A percentile compares a stretch with the other conserved stretches of the same genome.
Conservation (phyloP, 2,113 vertebrate species). For the Cebus imitator region DNA sequence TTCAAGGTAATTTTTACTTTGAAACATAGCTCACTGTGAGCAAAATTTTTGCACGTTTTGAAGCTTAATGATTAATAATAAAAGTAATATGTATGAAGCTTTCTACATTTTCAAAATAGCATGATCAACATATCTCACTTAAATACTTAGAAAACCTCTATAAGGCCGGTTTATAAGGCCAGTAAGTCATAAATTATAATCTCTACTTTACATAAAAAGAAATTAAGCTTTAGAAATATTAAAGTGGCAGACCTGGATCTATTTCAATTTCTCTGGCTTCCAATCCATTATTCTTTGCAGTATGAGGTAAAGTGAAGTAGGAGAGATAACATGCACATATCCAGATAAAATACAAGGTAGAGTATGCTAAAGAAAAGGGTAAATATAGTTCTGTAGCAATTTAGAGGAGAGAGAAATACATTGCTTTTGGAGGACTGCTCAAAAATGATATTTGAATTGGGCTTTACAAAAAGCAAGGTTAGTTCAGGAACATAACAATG, state of each 20-base stretch:
- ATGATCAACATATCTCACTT: not conserved
- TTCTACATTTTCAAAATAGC: not conserved
- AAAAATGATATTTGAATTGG: conserved; percentile 10
- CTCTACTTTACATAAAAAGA: not conserved
- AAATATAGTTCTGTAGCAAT: not conserved
- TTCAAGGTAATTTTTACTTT: not conserved
- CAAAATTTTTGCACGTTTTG: not conserved
- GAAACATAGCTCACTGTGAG: not conserved
- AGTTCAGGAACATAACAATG: not conserved
- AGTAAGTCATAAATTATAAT: not conserved
- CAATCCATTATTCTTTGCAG: not conserved
- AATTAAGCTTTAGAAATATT: not conserved
- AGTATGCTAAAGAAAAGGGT: not conserved
- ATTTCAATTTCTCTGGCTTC: not conserved
- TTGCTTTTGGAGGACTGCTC: not conserved
- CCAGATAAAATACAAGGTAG: not conserved
- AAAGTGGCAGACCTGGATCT: not conserved
- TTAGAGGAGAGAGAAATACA: not conserved
- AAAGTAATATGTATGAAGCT: not conserved
- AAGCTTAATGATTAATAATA: not conserved
- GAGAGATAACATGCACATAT: not conserved
- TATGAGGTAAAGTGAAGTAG: not conserved
- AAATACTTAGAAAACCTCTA: not conserved
- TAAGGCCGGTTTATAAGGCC: not conserved
- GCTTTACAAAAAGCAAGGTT: not conserved